Evolutionary conservation across 1,140 invertebrate genomes (phyloP).

Genomic region (Drosophila athabasca): DNA sequence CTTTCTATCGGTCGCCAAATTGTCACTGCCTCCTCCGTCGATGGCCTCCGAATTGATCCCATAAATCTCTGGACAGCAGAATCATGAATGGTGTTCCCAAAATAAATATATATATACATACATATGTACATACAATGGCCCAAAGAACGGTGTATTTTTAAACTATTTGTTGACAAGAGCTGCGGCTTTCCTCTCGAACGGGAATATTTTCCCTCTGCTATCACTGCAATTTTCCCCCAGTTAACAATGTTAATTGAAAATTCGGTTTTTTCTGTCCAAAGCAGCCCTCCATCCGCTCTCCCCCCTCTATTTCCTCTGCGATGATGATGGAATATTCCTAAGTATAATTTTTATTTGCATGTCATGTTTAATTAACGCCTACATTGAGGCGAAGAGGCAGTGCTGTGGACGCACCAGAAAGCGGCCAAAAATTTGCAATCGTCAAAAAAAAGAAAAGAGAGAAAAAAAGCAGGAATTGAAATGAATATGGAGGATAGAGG

Average conservation of each 20-base stretch:
- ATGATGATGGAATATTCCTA: constrained; percentile 62
- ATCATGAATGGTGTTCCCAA: constrained; percentile 44
- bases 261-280: constrained; percentile 17
- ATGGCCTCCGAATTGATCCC: constrained; percentile 29
- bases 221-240: constrained; percentile 22
- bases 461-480: constrained; percentile 56
- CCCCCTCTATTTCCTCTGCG: not conserved
- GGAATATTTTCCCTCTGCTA: too few relatives aligned
- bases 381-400: constrained; percentile 38
- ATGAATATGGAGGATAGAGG: constrained; percentile 28
- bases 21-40: constrained; percentile 30
- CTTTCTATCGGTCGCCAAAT: constrained; percentile 1
- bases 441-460: constrained; percentile 24
- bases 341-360: constrained; percentile 78
- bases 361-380: constrained; percentile 80
- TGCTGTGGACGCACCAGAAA: constrained; percentile 9
- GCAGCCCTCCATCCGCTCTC: too few relatives aligned
- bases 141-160: constrained; percentile 30
- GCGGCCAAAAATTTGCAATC: constrained; percentile 57
- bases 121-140: not conserved
- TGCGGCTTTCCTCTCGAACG: too few relatives aligned
- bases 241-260: constrained; percentile 53
- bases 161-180: constrained; percentile 41
- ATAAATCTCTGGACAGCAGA: constrained; percentile 45
- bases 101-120: constrained; percentile 10